Conservation (phyloP, 2,888 invertebrate species). For the Oscheius myriophilus region DNA sequence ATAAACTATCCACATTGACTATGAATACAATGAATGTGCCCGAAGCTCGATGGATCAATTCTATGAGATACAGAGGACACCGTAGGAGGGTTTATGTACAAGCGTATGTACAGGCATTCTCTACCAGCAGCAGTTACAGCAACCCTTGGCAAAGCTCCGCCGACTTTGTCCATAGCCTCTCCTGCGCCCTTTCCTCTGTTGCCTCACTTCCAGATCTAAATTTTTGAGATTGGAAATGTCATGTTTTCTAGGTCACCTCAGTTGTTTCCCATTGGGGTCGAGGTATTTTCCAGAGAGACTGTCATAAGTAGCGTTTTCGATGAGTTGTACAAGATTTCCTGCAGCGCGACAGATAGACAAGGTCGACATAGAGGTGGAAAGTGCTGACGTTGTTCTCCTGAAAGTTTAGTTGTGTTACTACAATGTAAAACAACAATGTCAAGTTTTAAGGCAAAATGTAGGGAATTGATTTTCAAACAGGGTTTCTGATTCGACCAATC, state of each 20-base stretch:
- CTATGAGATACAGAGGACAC: no score
- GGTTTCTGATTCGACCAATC: no score
- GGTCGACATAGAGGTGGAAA: constrained; percentile 55
- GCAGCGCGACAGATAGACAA: constrained; percentile 53
- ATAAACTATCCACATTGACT: no score
- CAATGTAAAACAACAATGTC: no score
- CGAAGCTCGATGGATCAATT: no score
- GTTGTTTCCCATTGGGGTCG: constrained; percentile 65
- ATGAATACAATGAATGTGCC: no score
- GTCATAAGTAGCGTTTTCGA: constrained; percentile 53
- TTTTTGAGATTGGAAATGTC: neutral
- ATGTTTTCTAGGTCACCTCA: constrained; percentile 43
- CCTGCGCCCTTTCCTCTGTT: constrained; percentile 65
- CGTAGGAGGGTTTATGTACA: constrained; percentile 23
- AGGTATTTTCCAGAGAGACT: constrained; percentile 65
- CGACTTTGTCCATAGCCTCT: constrained; percentile 60
- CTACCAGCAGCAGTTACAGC: constrained; percentile 28
- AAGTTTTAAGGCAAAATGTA: no score
- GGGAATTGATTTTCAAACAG: no score
- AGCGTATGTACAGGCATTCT: constrained; percentile 26
- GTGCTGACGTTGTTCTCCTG: constrained; percentile 59
- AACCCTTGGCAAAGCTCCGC: constrained; percentile 52
- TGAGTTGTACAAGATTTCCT: constrained; percentile 61
- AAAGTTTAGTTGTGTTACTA: constrained; percentile 11
- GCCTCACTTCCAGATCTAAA: constrained; percentile 59